phyloP scores from a whole-genome alignment of 2,113 vertebrate species.

The Colius striatus region DNA sequence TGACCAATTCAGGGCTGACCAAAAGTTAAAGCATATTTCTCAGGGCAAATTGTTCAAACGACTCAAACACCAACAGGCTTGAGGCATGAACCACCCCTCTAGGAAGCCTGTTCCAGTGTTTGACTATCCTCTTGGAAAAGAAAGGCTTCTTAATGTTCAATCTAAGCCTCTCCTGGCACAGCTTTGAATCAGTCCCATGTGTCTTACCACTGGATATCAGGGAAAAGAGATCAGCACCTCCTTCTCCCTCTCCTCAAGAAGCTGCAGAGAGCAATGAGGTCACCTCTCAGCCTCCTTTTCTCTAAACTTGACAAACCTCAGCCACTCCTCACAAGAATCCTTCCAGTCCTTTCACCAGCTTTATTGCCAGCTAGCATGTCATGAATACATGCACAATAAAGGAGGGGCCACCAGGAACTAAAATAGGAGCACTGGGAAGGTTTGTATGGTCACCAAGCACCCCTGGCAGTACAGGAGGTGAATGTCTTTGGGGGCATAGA shows the following conservation, averaged over 20 bases:
- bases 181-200: background rate
- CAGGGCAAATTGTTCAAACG: background rate
- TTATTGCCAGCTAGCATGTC: background rate
- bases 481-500: background rate
- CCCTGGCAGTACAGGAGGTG: accelerated
- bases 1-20: background rate
- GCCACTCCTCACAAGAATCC: background rate
- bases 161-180: background rate
- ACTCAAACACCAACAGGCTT: background rate
- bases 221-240: background rate
- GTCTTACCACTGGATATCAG: background rate
- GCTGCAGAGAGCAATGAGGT: background rate
- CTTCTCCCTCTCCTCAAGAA: background rate
- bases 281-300: background rate
- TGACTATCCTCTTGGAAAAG: background rate
- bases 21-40: background rate
- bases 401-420: background rate
- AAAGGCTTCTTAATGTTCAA: background rate
- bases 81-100: too few species aligned
- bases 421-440: background rate
- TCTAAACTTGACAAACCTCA: background rate
- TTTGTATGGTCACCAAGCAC: accelerated
- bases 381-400: background rate
- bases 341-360: background rate
- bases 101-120: background rate